Percentiles rank a stretch among this genome's conserved stretches.
These are phyloP conservation scores for Boloria selene DNA, from an alignment of 2,888 invertebrate species.

Conservation along the genomic window DNA sequence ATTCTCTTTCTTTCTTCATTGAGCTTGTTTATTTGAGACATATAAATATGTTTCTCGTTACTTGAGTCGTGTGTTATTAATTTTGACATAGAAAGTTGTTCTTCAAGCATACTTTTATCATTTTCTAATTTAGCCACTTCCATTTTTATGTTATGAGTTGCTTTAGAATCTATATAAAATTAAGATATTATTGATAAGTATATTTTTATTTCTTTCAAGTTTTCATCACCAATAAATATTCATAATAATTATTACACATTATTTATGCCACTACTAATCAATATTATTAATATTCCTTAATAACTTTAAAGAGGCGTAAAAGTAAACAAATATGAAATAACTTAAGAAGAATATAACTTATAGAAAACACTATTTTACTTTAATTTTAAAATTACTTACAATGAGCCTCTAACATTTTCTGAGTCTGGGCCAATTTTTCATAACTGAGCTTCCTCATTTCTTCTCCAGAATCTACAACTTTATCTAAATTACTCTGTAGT, in stretches of 20 bases:
- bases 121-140: constrained; percentile 64
- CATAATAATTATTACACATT: no score
- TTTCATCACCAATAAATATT: no score
- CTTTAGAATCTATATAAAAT: constrained; percentile 63
- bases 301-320: no score
- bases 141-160: constrained; percentile 73
- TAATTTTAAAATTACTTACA: constrained; percentile 54
- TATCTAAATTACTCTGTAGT: constrained; percentile 55
- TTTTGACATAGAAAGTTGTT: constrained; percentile 55
- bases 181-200: constrained; percentile 9
- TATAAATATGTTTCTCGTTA: constrained; percentile 54
- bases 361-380: not conserved
- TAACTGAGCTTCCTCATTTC: constrained; percentile 56
- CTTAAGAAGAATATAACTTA: not conserved
- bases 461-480: constrained; percentile 60
- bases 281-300: no score
- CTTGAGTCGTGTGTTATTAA: constrained; percentile 52
- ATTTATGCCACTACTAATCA: no score
- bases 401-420: constrained; percentile 67
- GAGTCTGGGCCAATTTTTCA: constrained; percentile 56
- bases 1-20: constrained; percentile 62
- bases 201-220: no score
- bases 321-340: not conserved
- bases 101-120: constrained; percentile 55
- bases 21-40: constrained; percentile 54